Conservation (phyloP, 2,797 vertebrate species). For the Erpetoichthys calabaricus region DNA sequence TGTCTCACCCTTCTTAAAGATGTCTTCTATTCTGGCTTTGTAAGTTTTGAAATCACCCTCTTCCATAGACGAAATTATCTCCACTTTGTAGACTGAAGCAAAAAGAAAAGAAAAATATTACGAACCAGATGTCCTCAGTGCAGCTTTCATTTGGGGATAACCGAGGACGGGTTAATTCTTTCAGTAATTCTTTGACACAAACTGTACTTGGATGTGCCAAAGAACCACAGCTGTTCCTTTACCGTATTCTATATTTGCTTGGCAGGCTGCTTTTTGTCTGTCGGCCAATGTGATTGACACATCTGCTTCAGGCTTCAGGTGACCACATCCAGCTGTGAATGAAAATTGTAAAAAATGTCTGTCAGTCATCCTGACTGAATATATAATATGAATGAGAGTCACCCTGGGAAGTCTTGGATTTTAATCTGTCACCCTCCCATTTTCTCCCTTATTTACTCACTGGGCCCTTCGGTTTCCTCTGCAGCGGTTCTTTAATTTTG, state of each 20-base stretch:
- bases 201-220: not conserved
- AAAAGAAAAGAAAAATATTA: slow-evolving; percentile 1
- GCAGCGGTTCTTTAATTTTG: too few relatives aligned
- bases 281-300: slow-evolving; percentile 24
- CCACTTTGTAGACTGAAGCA: slow-evolving; percentile 61
- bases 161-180: not conserved
- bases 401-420: too few relatives aligned
- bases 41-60: slow-evolving; percentile 73
- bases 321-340: slow-evolving; percentile 49
- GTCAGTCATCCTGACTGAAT: not conserved
- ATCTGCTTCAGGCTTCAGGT: slow-evolving; percentile 35
- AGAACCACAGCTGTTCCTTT: slow-evolving; percentile 16
- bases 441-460: too few relatives aligned
- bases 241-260: slow-evolving; percentile 48
- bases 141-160: not conserved
- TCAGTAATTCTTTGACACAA: not conserved
- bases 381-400: not conserved
- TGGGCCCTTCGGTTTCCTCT: too few relatives aligned
- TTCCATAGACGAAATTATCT: slow-evolving; percentile 39
- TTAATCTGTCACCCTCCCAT: too few relatives aligned
- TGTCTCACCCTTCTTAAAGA: slow-evolving; percentile 60
- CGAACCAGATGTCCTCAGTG: slow-evolving; percentile 5
- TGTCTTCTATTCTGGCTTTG: slow-evolving; percentile 46
- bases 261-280: slow-evolving; percentile 39
- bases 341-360: not conserved